Conservation (phyloP, 1,140 invertebrate species). For the Chionoecetes opilio region DNA sequence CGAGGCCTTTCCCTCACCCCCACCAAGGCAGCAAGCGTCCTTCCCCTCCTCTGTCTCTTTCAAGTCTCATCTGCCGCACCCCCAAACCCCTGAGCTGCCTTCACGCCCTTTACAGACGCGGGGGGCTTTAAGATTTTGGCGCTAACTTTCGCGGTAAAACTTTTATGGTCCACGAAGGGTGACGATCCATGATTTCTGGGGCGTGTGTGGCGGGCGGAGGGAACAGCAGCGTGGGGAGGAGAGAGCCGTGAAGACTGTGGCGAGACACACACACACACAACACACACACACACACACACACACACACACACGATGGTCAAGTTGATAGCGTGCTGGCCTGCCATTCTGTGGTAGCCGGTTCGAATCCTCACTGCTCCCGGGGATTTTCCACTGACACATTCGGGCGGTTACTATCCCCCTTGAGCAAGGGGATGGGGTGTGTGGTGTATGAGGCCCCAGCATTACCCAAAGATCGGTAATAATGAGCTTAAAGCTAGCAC, state of each 20-base stretch:
- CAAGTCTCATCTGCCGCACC: not conserved
- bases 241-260: not conserved
- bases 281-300: too few species aligned
- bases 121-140: not conserved
- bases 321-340: not conserved
- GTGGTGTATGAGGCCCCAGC: too few species aligned
- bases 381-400: too few species aligned
- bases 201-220: not conserved
- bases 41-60: not conserved
- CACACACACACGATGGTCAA: too few species aligned
- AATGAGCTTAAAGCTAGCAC: too few species aligned
- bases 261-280: too few species aligned
- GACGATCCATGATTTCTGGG: slow-evolving; percentile 28
- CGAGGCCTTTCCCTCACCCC: not conserved
- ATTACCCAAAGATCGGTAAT: too few species aligned
- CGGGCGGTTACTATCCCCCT: too few species aligned
- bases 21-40: too few species aligned
- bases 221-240: not conserved
- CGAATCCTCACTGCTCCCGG: not conserved
- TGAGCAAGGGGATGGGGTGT: too few species aligned
- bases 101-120: not conserved
- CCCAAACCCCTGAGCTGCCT: not conserved
- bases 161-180: not conserved
- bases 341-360: not conserved
- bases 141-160: slow-evolving; percentile 4